Conservation (phyloP, 2,113 vertebrate genomes). For the Neolamprologus caudopunctatus region DNA sequence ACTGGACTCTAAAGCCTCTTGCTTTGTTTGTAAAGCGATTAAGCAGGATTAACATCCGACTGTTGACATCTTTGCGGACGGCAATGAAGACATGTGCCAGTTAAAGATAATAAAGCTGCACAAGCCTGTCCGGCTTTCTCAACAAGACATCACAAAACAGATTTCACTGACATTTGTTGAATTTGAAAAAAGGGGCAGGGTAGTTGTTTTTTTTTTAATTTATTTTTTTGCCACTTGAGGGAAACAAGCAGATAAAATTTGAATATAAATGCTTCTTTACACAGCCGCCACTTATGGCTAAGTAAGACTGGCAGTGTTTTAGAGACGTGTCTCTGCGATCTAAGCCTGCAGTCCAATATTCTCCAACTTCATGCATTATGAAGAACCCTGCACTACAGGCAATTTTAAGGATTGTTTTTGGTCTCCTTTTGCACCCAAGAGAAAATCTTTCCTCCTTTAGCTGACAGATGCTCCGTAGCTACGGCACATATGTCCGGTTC, state of each 20-base stretch:
- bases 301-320: neutral
- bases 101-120: neutral
- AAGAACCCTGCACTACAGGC: neutral
- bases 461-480: rapidly evolving
- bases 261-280: neutral
- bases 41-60: neutral
- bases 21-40: neutral
- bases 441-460: neutral
- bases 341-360: neutral
- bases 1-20: neutral
- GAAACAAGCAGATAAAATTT: neutral
- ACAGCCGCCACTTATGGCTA: neutral
- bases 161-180: neutral
- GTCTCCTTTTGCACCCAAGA: neutral
- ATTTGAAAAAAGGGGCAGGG: neutral
- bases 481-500: rapidly evolving
- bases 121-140: neutral
- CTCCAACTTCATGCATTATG: neutral
- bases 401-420: neutral
- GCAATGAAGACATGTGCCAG: neutral
- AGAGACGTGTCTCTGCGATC: neutral
- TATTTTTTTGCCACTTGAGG: neutral
- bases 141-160: neutral
- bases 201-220: neutral
- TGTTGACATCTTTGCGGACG: neutral